phyloP scores from a whole-genome alignment of 1,140 invertebrate species.

The Aethina tumida region DNA sequence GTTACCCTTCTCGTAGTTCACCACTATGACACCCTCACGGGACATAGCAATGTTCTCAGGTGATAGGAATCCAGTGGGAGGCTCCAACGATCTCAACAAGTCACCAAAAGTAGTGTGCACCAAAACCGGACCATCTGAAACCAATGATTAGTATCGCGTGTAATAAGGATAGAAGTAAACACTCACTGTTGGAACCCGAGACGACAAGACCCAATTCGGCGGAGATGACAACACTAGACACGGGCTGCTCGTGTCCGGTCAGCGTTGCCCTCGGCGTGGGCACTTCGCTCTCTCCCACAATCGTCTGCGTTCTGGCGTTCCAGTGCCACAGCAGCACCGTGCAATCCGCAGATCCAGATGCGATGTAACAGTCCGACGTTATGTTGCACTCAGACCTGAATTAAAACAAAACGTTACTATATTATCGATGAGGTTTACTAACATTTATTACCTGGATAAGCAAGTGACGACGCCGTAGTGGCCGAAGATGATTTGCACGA shows the following conservation, averaged over 20 bases:
- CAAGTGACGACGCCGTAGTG: constrained; percentile 99
- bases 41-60: constrained; percentile 88
- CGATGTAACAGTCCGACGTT: constrained; percentile 97
- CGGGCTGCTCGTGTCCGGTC: constrained; percentile 92
- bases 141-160: constrained; percentile 6
- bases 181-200: constrained; percentile 79
- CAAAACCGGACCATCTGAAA: constrained; percentile 82
- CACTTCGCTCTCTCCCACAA: constrained; percentile 90
- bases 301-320: constrained; percentile 90
- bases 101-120: constrained; percentile 98
- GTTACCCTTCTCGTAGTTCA: constrained; percentile 84
- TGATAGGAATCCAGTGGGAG: constrained; percentile 67
- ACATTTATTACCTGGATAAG: too few species aligned
- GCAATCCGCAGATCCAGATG: constrained; percentile 94
- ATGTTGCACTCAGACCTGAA: constrained; percentile 99
- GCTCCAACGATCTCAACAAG: constrained; percentile 81
- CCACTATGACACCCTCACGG: constrained; percentile 91
- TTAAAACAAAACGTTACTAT: too few species aligned
- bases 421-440: too few species aligned
- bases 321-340: constrained; percentile 98
- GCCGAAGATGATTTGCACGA: constrained; percentile 96
- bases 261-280: constrained; percentile 92
- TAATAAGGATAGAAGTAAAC: neutral
- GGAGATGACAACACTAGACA: constrained; percentile 91
- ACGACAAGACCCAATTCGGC: constrained; percentile 97